Evolutionary conservation across 2,797 vertebrate genomes (phyloP).

Genomic region (Sitta carolinensis): DNA sequence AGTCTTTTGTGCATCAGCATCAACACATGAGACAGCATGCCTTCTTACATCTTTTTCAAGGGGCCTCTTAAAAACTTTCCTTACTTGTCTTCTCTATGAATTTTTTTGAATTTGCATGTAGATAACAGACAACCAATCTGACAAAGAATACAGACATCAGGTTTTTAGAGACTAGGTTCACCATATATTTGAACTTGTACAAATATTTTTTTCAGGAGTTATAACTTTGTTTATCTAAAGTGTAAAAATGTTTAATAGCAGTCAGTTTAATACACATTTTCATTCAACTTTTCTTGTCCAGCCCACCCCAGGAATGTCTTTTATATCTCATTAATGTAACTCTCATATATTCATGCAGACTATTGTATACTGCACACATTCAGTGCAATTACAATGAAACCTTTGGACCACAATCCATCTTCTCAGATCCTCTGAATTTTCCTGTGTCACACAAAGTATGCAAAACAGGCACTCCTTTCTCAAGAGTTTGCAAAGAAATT

Average conservation of each 20-base stretch:
- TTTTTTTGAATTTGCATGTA: background rate
- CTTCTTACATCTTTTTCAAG: background rate
- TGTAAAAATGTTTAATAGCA: background rate
- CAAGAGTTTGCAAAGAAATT: background rate
- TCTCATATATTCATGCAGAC: background rate
- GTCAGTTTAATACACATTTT: background rate
- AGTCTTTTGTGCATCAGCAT: background rate
- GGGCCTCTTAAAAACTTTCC: background rate
- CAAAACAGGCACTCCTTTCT: background rate
- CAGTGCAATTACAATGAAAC: background rate
- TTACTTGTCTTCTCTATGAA: background rate
- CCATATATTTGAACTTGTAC: background rate
- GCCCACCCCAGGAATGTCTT: background rate
- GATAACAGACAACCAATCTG: background rate
- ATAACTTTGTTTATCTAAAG: background rate
- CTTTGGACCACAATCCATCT: background rate
- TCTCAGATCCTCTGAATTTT: background rate
- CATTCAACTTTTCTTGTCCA: background rate
- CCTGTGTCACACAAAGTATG: background rate
- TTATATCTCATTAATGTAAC: background rate
- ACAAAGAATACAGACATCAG: background rate
- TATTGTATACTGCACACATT: background rate
- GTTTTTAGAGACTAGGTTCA: background rate
- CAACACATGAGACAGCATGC: slow-evolving; percentile 9
- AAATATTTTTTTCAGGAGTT: background rate